Percentiles rank a stretch among this genome's conserved stretches.
phyloP scores from a whole-genome alignment of 2,113 vertebrate species.

The Corynorhinus townsendii region DNA sequence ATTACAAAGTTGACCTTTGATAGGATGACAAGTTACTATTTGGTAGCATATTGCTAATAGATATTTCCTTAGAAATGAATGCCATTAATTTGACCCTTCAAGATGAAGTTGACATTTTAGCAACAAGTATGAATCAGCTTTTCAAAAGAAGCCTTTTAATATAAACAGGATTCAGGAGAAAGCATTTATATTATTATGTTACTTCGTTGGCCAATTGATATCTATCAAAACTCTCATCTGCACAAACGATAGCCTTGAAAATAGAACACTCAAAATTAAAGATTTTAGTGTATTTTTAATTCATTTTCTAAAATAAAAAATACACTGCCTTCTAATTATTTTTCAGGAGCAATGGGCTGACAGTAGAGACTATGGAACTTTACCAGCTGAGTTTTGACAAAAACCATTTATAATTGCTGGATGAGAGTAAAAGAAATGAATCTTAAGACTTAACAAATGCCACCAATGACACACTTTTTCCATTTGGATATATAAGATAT shows the following conservation, averaged over 20 bases:
- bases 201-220: background rate
- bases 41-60: background rate
- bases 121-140: background rate
- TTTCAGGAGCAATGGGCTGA: background rate
- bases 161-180: background rate
- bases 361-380: background rate
- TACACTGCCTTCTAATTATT: background rate
- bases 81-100: background rate
- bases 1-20: background rate
- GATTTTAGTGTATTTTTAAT: slow-evolving; percentile 5
- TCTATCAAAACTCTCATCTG: background rate
- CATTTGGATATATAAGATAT: background rate
- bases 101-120: slow-evolving; percentile 15
- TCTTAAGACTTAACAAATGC: background rate
- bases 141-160: background rate
- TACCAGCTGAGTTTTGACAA: background rate
- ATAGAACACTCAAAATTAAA: background rate
- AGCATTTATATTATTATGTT: background rate
- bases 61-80: slow-evolving; percentile 2
- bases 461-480: background rate
- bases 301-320: background rate
- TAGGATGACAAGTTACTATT: slow-evolving; percentile 1
- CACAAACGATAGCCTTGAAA: background rate
- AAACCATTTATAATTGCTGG: background rate
- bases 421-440: background rate